Base-by-base conservation (phyloP, 2,797 vertebrate genomes). In the Emydoidea blandingii region DNA sequence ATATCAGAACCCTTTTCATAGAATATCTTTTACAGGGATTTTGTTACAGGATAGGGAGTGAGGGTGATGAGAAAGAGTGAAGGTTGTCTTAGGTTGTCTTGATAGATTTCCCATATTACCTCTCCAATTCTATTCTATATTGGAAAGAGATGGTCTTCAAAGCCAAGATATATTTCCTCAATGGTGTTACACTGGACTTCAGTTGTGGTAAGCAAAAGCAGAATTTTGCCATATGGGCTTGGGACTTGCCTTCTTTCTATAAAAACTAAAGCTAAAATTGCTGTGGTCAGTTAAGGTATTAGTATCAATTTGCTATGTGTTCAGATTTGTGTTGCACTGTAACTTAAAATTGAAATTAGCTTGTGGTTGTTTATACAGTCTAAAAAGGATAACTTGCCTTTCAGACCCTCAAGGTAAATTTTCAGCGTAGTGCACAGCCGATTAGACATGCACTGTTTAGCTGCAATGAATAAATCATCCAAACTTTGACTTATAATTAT, bases 261-360 rank as follows among this genome's bases (percentile, higher is more conserved):
- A 83, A 72, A 87, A 57, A 6, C 8, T 5, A 89, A 88, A 59
- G 8, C 5, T 62, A 81, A 25, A 10, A 74, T 90, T 23, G 7
- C 8, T 65, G n/a, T 29, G 12, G 29, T 74, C 37, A 93, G 21
- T 19, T 83, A 81, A 93, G 11, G 2, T 74, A 80, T 74, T 65
- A 57, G 2, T n/a, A 37, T 44, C 18, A 90, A 74, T 65, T 81
- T 90, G 14, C 6, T 49, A 87, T 87, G 57, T 52, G 10, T 83
- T 95, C 85, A 56, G 14, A 68, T 90, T 86, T 91, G 12, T 50
- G 89, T 52, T 91, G 49, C 5, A 16, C 49, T 72, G 16, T 72
- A 91, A 78, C 23, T 86, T 56, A 47, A 94, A 94, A 85, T 29
- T 82, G 84, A 54, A 96, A 94, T 52, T 80, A 44, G n/a, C 54